Percentiles rank a stretch among this genome's conserved stretches.
Conservation (phyloP, 1,140 invertebrate genomes). For the Sesamia nonagrioides region DNA sequence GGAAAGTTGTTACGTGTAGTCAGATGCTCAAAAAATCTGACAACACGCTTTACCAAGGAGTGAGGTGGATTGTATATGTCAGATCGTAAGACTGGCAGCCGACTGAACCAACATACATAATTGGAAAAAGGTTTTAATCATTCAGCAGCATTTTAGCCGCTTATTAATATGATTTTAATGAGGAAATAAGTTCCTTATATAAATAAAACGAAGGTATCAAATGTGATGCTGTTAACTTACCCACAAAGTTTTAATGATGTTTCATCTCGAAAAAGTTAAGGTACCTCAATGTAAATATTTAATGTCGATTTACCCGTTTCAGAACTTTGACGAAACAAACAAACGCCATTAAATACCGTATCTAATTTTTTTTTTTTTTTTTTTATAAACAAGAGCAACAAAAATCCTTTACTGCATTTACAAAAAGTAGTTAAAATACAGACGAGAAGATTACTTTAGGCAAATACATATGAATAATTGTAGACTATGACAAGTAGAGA, state of each 20-base stretch:
- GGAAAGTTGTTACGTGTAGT: no score
- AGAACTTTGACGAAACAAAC: conserved; percentile 1
- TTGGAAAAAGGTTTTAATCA: not conserved
- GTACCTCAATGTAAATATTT: conserved; percentile 40
- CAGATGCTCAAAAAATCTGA: no score
- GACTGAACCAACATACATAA: no score
- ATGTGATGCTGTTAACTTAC: conserved; percentile 69
- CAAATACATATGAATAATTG: no score
- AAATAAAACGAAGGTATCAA: conserved; percentile 64
- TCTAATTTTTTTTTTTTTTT: not conserved
- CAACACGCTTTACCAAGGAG: no score
- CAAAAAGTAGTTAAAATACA: no score
- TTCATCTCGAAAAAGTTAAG: conserved; percentile 42
- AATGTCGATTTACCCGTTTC: not conserved
- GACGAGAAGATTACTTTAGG: no score
- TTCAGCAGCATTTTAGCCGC: conserved; percentile 41
- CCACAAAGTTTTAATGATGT: conserved; percentile 75
- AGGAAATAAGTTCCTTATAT: conserved; percentile 60
- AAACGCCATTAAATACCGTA: not conserved
- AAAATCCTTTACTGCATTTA: no score
- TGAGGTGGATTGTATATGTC: no score
- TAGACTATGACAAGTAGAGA: no score
- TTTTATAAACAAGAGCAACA: no score
- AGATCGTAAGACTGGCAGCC: no score
- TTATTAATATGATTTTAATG: conserved; percentile 56